phyloP scores from a whole-genome alignment of 2,888 invertebrate genomes.

The Drosophila trichaetosa region DNA sequence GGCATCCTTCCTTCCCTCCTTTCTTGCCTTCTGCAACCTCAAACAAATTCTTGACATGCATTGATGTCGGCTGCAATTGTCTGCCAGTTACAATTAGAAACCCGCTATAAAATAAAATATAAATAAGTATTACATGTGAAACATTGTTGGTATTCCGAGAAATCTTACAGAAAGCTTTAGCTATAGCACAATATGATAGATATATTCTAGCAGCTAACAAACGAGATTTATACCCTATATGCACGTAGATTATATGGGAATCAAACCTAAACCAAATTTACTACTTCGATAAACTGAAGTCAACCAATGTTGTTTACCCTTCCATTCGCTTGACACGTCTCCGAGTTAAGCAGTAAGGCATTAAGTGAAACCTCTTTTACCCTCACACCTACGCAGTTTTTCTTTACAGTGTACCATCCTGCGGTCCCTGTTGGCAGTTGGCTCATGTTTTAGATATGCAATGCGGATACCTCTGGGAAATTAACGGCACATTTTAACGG shows the following conservation, averaged over 20 bases:
- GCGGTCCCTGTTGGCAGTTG: constrained; percentile 43
- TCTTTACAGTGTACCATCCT: constrained; percentile 13
- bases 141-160: background rate
- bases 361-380: constrained; percentile 20
- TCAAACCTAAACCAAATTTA: background rate
- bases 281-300: background rate
- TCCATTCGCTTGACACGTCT: background rate
- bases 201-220: background rate
- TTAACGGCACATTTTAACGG: constrained; percentile 70
- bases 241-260: background rate
- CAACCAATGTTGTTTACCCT: background rate
- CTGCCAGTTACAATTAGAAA: constrained; percentile 41
- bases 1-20: background rate
- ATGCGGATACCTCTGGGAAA: constrained; percentile 68
- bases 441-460: constrained; percentile 72
- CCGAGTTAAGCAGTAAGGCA: constrained; percentile 8
- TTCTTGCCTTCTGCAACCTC: background rate
- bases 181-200: background rate
- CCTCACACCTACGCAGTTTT: constrained; percentile 54
- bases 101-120: background rate
- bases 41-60: constrained; percentile 21
- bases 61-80: constrained; percentile 23
- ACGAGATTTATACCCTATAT: background rate
- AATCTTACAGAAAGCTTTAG: background rate
- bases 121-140: background rate